Evolutionary conservation across 1,140 invertebrate species (phyloP).

Genomic region (Reticulitermes speratus): DNA sequence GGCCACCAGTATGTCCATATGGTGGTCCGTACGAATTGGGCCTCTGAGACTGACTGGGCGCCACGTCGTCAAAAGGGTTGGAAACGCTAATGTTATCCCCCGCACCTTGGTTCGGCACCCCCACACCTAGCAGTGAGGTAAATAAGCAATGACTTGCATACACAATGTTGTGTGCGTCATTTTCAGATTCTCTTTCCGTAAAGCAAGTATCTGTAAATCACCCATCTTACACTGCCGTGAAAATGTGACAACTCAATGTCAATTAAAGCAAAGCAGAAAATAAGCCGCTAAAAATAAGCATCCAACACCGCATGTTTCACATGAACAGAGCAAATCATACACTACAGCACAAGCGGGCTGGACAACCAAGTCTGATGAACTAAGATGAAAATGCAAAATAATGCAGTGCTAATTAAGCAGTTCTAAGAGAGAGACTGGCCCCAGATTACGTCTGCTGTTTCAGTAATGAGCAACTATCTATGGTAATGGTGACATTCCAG

Average conservation of each 20-base stretch:
- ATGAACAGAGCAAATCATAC: neutral
- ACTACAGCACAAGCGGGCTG: neutral
- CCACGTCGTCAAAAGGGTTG: conserved; percentile 77
- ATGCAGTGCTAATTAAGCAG: neutral
- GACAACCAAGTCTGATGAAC: neutral
- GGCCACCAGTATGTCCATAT: conserved; percentile 31
- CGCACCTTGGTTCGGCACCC: conserved; percentile 42
- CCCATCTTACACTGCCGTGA: neutral
- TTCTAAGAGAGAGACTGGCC: neutral
- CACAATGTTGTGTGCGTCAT: conserved; percentile 2
- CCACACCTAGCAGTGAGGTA: conserved; percentile 40
- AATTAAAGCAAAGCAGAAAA: neutral
- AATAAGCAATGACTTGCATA: conserved; percentile 26
- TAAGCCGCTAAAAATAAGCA: neutral
- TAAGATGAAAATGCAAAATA: conserved; percentile 14
- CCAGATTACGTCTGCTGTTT: neutral
- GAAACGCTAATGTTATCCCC: conserved; percentile 75
- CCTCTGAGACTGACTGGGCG: conserved; percentile 50
- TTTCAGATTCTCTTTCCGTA: neutral
- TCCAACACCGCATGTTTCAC: neutral
- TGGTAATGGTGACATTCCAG: neutral
- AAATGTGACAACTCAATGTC: neutral
- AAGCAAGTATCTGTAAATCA: neutral
- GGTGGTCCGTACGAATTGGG: conserved; percentile 36
- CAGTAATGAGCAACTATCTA: neutral